Evolutionary conservation across 2,888 invertebrate genomes (phyloP).

Genomic region (Pedicia rivosa): DNA sequence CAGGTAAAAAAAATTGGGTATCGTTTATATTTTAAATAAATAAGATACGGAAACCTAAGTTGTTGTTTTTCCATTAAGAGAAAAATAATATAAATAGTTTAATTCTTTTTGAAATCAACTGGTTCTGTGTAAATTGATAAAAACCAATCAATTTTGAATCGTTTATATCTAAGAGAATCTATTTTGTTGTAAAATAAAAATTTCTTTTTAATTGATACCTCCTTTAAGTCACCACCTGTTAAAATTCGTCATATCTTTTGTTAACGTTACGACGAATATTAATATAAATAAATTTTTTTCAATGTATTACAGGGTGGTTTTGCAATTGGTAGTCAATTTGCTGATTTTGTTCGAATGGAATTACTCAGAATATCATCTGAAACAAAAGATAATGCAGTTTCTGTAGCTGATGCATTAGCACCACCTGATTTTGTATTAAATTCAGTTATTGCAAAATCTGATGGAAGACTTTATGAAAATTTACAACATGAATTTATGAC

Average conservation of each 20-base stretch:
- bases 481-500: conserved; percentile 55
- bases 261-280: no score
- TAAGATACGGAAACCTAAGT: no score
- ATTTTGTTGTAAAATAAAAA: no score
- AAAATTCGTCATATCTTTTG: no score
- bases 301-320: conserved; percentile 18
- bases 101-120: no score
- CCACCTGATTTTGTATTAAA: conserved; percentile 82
- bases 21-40: no score
- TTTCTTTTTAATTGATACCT: no score
- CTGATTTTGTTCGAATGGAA: conserved; percentile 44
- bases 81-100: no score
- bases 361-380: conserved; percentile 49
- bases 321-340: conserved; percentile 37
- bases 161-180: no score
- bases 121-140: not conserved
- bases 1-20: conserved; percentile 35
- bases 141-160: not conserved
- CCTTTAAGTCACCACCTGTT: no score
- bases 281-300: no score
- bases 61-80: no score
- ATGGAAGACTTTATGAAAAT: conserved; percentile 69
- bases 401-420: conserved; percentile 70
- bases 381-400: conserved; percentile 58
- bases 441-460: conserved; percentile 69